These are phyloP conservation scores for Amphipoea lucens DNA, from an alignment of 2,888 invertebrate genomes.

Conservation along the genomic window DNA sequence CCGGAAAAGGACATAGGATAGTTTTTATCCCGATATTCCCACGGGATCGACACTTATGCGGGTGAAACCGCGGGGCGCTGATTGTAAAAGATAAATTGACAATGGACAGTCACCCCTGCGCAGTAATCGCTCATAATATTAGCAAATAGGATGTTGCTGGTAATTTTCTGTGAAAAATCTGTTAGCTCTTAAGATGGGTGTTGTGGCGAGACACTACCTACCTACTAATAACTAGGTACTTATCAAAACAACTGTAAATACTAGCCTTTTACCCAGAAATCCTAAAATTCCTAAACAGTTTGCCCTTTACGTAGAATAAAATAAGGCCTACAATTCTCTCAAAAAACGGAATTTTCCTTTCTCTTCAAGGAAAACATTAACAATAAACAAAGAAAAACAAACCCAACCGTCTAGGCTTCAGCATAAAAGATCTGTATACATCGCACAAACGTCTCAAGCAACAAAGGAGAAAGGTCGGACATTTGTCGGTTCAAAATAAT, in stretches of 20 bases:
- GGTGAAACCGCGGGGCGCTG: too few species aligned
- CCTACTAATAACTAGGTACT: neutral
- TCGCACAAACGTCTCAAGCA: conserved; percentile 54
- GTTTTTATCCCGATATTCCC: too few species aligned
- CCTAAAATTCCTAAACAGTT: neutral
- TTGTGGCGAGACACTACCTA: neutral
- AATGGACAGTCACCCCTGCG: neutral
- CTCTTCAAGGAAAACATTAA: conserved; percentile 23
- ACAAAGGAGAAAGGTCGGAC: conserved; percentile 63
- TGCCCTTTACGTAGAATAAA: neutral
- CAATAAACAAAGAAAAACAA: conserved; percentile 52
- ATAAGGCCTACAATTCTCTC: neutral
- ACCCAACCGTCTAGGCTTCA: conserved; percentile 36
- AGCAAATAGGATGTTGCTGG: neutral
- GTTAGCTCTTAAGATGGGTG: neutral
- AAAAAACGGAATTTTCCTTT: conserved; percentile 22
- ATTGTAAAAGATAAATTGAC: neutral
- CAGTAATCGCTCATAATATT: neutral
- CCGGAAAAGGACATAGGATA: too few species aligned
- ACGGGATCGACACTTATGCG: too few species aligned
- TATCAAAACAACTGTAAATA: neutral
- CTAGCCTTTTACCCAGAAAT: too few species aligned
- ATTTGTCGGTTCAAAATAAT: conserved; percentile 77
- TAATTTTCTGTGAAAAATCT: neutral
- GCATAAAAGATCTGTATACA: conserved; percentile 50